Evolutionary conservation across 1,140 invertebrate species (phyloP), one percentile per base, ranked within the genome.

Genomic region (Propsilocerus akamusi): DNA sequence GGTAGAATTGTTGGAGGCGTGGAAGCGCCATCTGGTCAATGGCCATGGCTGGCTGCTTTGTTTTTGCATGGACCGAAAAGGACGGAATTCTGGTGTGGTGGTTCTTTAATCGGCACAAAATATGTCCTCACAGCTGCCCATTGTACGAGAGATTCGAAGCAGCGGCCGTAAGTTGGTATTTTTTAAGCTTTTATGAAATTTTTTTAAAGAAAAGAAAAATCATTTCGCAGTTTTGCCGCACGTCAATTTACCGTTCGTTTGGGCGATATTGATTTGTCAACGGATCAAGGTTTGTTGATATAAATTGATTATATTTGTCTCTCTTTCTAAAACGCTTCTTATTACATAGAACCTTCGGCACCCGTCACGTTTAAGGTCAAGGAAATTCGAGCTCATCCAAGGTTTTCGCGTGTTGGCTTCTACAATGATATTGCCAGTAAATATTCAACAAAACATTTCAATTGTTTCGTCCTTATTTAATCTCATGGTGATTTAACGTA

Each of bases 1-100:
- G 88, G 81, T 56, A 74, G 89, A 14, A 86, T 93, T 11, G 87
- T 92, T 0, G 88, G 89, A 1, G 89, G 89, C n/a, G 80, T 85
- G 26, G 83, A 88, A 60, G 74, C 86, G 0, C 69, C 79, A 8
- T 77, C 84, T 1, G 87, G 87, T 4, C 74, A 81, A 34, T 91
- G 86, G 86, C 87, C 89, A 0, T 93, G 89, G 89, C 89, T 92
- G 85, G 89, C 86, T 1, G 90, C 90, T 2, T 89, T 95, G 53
- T 93, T 86, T 59, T 70, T 94, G 22, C 85, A 90, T 58, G 86
- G 87, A 7, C 78, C 81, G 25, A 75, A 83, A 53, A 73, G 86
- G 14, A 85, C 83, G 0, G 90, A 94, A 67, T 94, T 94, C 68
- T 94, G 89, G 85, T 95, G 91, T 58, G 91, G 90, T 1, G 91